These are phyloP conservation scores for Phymastichus coffea DNA, from an alignment of 1,140 invertebrate genomes.

Conservation along the genomic window DNA sequence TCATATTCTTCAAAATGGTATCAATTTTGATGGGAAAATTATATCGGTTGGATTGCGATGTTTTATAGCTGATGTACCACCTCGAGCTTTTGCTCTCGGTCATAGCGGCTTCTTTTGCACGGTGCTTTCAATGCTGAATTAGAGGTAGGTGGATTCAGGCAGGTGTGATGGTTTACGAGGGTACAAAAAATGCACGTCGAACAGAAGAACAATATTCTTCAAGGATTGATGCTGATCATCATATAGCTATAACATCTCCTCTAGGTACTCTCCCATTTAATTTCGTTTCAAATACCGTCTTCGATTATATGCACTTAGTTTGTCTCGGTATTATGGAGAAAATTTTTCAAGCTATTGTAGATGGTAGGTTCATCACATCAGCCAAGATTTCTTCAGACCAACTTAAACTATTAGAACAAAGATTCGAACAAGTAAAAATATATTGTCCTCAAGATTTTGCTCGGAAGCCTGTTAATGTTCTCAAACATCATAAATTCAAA, in stretches of 20 bases:
- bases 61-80: neutral
- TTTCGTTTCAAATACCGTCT: too few relatives aligned
- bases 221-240: constrained; percentile 3
- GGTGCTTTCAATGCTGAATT: neutral
- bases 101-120: neutral
- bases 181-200: constrained; percentile 5
- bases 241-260: too few relatives aligned
- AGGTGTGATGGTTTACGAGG: neutral
- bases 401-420: neutral
- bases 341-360: constrained; percentile 16
- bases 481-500: constrained; percentile 23
- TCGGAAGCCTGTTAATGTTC: too few relatives aligned
- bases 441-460: too few relatives aligned
- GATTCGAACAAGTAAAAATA: constrained; percentile 5
- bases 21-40: neutral
- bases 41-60: neutral
- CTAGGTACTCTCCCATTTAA: too few relatives aligned
- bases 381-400: neutral
- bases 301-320: too few relatives aligned
- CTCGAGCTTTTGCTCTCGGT: too few relatives aligned
- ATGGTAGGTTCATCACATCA: neutral
- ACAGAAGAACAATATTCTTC: constrained; percentile 32
- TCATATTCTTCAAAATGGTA: neutral
- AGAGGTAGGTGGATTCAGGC: neutral
- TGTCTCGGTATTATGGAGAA: too few relatives aligned